Base-by-base conservation (phyloP, 2,888 invertebrate species). In the Apantesis nais region DNA sequence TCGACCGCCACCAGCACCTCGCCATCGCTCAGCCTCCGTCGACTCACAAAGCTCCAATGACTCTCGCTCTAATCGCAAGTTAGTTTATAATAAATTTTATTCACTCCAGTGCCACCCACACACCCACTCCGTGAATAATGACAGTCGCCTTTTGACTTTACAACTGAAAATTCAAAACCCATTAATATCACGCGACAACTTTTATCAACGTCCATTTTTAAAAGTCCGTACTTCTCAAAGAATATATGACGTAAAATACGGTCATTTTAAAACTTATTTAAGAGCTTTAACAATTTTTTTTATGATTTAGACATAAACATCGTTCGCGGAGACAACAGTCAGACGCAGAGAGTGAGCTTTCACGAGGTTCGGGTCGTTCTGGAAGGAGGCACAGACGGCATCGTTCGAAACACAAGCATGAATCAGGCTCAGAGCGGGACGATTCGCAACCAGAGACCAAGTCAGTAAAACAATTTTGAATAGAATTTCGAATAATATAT, bases 21-120 rank as follows among this genome's bases (percentile, higher is more conserved):
- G 91, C 3, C 93, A 93, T 37, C 94, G 97, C 83, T 98, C 98
- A 70, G 98, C 98, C 80, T 97, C 97, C 2, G 97, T 98, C 41
- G 98, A 98, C 92, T 98, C 98, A 85, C 98, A 98, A 92, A 98
- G 98, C 90, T 98, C 98, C 41, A 98, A 97, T 80, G 98, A 98
- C 89, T 97, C 97, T 12, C 95, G 97, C 77, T 96, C 97, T 22
- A 97, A 97, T 88, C 96, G 97, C 91, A 97, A 97, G 97, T 97
- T 88, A 89, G 90, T 82, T 72, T 68, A 70, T 66, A 71, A 73
- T 67, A 68, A 80, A 70, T 81, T 81, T 75, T 74, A 74, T 73
- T 74, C 74, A 60, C 74, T 78, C 70, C 68, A 72, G 74, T 78
- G 71, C 16, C 48, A 52, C 48, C 48, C 22, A 52, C 48, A n/a